Conservation (phyloP, 1,140 invertebrate genomes). For the Macrotrachela quadricornifera region DNA sequence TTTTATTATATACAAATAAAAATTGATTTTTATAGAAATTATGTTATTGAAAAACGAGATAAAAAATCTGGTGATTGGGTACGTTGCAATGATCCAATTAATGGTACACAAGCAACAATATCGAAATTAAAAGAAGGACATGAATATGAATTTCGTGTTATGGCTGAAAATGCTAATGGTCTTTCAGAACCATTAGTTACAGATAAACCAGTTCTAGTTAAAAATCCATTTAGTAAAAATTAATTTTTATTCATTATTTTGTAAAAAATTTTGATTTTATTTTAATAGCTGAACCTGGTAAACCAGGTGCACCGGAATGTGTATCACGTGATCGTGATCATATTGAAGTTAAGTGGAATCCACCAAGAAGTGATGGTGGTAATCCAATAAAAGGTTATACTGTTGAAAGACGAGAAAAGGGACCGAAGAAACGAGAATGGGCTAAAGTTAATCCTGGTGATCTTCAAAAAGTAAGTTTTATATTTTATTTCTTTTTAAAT, state of each 20-base stretch:
- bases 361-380: conserved; percentile 74
- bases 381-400: conserved; percentile 75
- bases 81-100: conserved; percentile 16
- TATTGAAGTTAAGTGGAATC: conserved; percentile 66
- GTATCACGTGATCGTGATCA: conserved; percentile 72
- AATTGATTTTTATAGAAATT: not conserved
- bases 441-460: conserved; percentile 39
- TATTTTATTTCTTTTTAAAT: conserved; percentile 19
- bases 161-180: conserved; percentile 84
- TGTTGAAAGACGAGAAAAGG: conserved; percentile 70
- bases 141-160: conserved; percentile 87
- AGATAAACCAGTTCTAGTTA: conserved; percentile 60
- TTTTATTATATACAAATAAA: not conserved
- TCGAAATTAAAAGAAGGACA: conserved; percentile 71
- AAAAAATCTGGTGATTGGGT: conserved; percentile 12
- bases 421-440: conserved; percentile 67
- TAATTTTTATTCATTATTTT: not conserved
- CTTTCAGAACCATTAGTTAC: conserved; percentile 78
- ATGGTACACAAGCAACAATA: conserved; percentile 57
- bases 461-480: too few species aligned
- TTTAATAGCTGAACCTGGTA: conserved; percentile 48
- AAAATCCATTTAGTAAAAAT: conserved; percentile 76
- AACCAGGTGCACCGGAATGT: conserved; percentile 65
- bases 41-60: conserved; percentile 7
- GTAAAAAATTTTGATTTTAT: conserved; percentile 29